A percentile compares a stretch with the other conserved stretches of the same genome.
Evolutionary conservation across 1,140 invertebrate species (phyloP).

Genomic region (Sinonovacula constricta): DNA sequence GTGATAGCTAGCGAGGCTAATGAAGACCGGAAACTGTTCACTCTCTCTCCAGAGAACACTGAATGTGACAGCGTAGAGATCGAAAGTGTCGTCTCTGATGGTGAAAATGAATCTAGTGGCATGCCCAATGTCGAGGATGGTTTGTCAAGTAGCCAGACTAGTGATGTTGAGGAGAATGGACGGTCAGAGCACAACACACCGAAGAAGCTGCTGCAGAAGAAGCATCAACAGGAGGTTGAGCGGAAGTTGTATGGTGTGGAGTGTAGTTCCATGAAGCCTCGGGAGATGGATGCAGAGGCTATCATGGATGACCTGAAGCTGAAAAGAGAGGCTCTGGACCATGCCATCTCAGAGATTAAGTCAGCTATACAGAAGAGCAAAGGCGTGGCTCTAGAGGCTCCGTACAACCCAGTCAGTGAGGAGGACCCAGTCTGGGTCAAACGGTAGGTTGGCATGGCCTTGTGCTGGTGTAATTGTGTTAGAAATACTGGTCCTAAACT

Average conservation of each 20-base stretch:
- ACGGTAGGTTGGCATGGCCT: too few relatives aligned
- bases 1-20: too few relatives aligned
- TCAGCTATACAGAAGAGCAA: conserved; percentile 88
- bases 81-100: conserved; percentile 83
- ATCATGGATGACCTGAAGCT: conserved; percentile 75
- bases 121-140: conserved; percentile 98
- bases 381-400: conserved; percentile 69
- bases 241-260: conserved; percentile 57
- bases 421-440: conserved; percentile 78
- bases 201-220: conserved; percentile 68
- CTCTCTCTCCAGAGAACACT: conserved; percentile 95
- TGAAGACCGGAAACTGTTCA: conserved; percentile 84
- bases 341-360: conserved; percentile 89
- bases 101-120: conserved; percentile 80
- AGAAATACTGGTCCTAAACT: too few relatives aligned
- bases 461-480: too few relatives aligned
- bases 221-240: conserved; percentile 70
- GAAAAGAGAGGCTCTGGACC: conserved; percentile 82
- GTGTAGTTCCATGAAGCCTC: conserved; percentile 49
- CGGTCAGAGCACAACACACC: conserved; percentile 64
- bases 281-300: conserved; percentile 73
- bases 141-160: conserved; percentile 90
- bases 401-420: conserved; percentile 58
- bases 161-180: conserved; percentile 91
- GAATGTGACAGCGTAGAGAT: conserved; percentile 95